Percentiles rank a stretch among this genome's conserved stretches.
phyloP scores from a whole-genome alignment of 1,140 invertebrate genomes.

The Drosophila subpulchrella region DNA sequence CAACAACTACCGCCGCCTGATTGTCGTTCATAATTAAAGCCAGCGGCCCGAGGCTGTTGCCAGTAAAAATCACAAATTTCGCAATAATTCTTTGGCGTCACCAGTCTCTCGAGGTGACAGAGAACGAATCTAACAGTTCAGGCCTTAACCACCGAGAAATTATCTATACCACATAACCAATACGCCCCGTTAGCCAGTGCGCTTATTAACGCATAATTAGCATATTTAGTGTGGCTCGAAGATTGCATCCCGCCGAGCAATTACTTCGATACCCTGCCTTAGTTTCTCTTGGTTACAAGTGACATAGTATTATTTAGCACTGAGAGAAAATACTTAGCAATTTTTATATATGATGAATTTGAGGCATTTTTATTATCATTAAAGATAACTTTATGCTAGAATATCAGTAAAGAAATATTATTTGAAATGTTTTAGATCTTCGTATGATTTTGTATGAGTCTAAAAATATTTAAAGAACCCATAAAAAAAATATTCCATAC shows the following conservation, averaged over 20 bases:
- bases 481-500: too few relatives aligned
- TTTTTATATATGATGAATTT: neutral
- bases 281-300: constrained; percentile 25
- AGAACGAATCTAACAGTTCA: constrained; percentile 39
- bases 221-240: constrained; percentile 72
- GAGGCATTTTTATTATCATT: too few relatives aligned
- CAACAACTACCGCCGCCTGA: constrained; percentile 34
- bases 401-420: too few relatives aligned
- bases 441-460: too few relatives aligned
- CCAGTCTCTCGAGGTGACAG: constrained; percentile 47
- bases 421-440: too few relatives aligned
- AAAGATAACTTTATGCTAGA: too few relatives aligned
- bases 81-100: constrained; percentile 69
- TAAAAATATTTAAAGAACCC: too few relatives aligned
- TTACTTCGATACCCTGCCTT: constrained; percentile 20
- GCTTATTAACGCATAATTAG: constrained; percentile 83
- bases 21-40: constrained; percentile 81
- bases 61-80: constrained; percentile 51
- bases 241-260: constrained; percentile 52
- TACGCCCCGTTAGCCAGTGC: constrained; percentile 46
- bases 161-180: constrained; percentile 46
- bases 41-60: constrained; percentile 53
- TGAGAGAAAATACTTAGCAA: neutral
- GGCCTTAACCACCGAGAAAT: constrained; percentile 50
- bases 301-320: constrained; percentile 18